These are phyloP conservation scores for Latheticus oryzae DNA, from an alignment of 2,888 invertebrate species.

Conservation along the genomic window DNA sequence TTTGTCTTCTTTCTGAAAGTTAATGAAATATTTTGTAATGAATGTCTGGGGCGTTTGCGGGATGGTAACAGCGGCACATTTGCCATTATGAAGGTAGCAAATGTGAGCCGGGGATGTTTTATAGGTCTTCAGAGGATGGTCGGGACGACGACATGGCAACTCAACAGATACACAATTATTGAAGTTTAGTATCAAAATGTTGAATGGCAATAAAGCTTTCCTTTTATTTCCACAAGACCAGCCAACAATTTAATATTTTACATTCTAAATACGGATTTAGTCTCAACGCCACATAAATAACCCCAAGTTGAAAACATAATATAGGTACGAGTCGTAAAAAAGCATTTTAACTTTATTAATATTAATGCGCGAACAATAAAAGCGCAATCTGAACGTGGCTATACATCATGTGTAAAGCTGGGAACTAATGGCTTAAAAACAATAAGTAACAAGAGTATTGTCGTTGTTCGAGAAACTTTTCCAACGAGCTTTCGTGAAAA, in stretches of 20 bases:
- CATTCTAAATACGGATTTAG: conserved; percentile 45
- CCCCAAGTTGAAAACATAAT: conserved; percentile 51
- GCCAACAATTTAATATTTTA: conserved; percentile 36
- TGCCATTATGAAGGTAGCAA: too few relatives aligned
- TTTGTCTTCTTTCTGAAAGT: too few relatives aligned
- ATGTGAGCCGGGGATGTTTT: too few relatives aligned
- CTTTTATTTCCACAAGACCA: conserved; percentile 17
- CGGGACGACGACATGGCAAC: too few relatives aligned
- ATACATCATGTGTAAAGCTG: conserved; percentile 40
- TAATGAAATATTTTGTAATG: too few relatives aligned
- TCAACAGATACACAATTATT: too few relatives aligned
- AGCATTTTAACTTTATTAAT: conserved; percentile 57
- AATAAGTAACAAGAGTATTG: conserved; percentile 39
- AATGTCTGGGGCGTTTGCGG: too few relatives aligned
- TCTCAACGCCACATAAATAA: conserved; percentile 52
- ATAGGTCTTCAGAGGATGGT: too few relatives aligned
- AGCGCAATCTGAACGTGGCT: conserved; percentile 48
- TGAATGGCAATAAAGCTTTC: conserved; percentile 25
- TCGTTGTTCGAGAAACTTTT: conserved; percentile 19
- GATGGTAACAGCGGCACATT: too few relatives aligned
- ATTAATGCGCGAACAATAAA: conserved; percentile 56
- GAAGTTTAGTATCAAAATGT: too few relatives aligned
- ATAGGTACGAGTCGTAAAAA: conserved; percentile 54
- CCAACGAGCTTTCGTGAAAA: too few relatives aligned
- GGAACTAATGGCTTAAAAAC: conserved; percentile 47